Evolutionary conservation across 2,797 vertebrate species (phyloP).

Genomic region (Pipistrellus pygmaeus): DNA sequence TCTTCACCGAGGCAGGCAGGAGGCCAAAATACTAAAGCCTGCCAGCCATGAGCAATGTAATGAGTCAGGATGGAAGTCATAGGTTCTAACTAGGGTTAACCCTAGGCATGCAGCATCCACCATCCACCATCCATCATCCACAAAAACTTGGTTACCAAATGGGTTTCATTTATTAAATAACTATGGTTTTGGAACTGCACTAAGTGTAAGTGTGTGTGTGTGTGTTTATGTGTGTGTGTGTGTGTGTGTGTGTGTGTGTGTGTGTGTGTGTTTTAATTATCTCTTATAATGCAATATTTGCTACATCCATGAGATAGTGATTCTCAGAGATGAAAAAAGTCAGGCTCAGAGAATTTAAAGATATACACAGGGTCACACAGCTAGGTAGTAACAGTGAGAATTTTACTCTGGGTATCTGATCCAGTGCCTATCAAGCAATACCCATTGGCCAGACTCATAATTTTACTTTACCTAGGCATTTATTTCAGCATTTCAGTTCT

Average conservation of each 20-base stretch:
- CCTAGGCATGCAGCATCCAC: background rate
- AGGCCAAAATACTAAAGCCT: background rate
- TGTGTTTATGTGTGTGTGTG: too few species aligned
- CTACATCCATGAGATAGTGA: background rate
- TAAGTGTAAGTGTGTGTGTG: background rate
- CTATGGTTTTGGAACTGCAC: background rate
- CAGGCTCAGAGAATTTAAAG: background rate
- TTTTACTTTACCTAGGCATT: background rate
- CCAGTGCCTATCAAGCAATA: background rate
- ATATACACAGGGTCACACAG: background rate
- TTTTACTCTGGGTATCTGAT: background rate
- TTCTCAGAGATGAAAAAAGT: background rate
- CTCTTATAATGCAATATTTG: conserved; percentile 22
- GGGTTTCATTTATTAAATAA: background rate
- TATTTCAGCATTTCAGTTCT: background rate
- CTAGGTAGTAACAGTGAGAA: background rate
- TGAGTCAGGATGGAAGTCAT: background rate
- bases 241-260: background rate
- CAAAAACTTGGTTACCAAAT: background rate
- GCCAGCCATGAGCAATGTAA: background rate
- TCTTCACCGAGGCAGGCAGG: background rate
- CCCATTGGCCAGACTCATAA: background rate
- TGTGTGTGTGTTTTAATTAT: background rate
- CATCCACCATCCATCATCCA: background rate
- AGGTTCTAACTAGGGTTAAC: background rate